Conservation (phyloP, 1,140 invertebrate genomes). For the Scylla paramamosain region DNA sequence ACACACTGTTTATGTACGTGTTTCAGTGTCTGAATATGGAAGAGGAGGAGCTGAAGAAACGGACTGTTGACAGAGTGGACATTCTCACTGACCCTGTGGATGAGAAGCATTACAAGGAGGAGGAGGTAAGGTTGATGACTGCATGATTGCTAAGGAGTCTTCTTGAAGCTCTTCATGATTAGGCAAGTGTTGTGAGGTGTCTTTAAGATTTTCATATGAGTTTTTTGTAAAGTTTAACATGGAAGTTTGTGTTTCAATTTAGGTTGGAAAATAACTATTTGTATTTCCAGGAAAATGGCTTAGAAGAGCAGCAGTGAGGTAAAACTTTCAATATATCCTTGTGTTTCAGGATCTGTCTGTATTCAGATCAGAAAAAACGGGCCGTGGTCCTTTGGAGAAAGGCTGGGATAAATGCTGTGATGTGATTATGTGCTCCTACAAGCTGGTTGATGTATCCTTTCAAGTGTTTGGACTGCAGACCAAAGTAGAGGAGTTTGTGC, state of each 20-base stretch:
- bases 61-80: constrained; percentile 90
- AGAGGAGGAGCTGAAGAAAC: constrained; percentile 84
- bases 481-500: constrained; percentile 93
- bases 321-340: too few species aligned
- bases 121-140: constrained; percentile 83
- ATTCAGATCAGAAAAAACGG: constrained; percentile 91
- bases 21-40: constrained; percentile 88
- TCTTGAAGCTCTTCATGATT: too few species aligned
- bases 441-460: constrained; percentile 92
- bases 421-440: constrained; percentile 97
- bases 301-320: too few species aligned
- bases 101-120: constrained; percentile 93
- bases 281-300: too few species aligned
- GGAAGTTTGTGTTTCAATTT: too few species aligned
- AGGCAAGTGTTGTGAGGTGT: too few species aligned
- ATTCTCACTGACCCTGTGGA: constrained; percentile 93
- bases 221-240: too few species aligned
- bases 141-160: neutral
- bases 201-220: too few species aligned
- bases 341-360: constrained; percentile 85
- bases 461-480: constrained; percentile 96
- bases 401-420: constrained; percentile 88
- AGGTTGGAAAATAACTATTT: too few species aligned
- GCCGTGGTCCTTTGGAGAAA: constrained; percentile 89
- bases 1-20: constrained; percentile 66